Base-by-base conservation (phyloP, 2,113 vertebrate genomes). In the Motacilla tschutschensis region DNA sequence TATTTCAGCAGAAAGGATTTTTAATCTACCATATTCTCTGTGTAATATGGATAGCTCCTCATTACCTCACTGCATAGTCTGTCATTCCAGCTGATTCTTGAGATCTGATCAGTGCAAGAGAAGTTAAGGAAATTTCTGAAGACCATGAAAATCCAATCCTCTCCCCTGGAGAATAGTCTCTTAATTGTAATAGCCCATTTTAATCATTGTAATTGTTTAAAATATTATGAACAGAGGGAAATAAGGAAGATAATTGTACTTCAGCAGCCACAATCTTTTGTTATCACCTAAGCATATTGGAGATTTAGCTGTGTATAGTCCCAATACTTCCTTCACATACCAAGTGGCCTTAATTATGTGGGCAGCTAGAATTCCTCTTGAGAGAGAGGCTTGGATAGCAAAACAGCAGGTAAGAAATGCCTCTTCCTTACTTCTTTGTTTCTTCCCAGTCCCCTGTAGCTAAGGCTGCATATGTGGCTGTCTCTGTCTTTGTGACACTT, bases 171-270 rank as follows among this genome's bases (percentile, higher is more conserved):
- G 95, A 97, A 97, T 95, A 92, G 90, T 74, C 70, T 93, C 95
- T 81, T 97, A 97, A 97, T 97, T 95, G 94, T 96, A 97, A 96
- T 95, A 93, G 92, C 94, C 90, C 88, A 11, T 95, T 95, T 95
- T 96, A 97, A 97, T 97, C 96, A 97, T 95, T 90, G 85, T 87
- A 88, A 97, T 97, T 97, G 96, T 97, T 96, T 95, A 96, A 96
- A 96, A 96, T 84, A 83, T 89, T 92, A 85, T 35, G 79, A 94
- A 94, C 90, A 87, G 64, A 67, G 87, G 88, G 85, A 95, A 94
- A 82, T 89, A 92, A 76, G 92, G 92, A 95, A 89, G 94, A 90
- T 95, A 92, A 96, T 96, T 95, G 94, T 96, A 78, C 89, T 95
- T 94, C 92, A 91, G 93, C 95, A 84, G 90, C 86, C 90, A 47